Base-by-base conservation (phyloP, 2,888 invertebrate genomes). In the Papilio demoleus region DNA sequence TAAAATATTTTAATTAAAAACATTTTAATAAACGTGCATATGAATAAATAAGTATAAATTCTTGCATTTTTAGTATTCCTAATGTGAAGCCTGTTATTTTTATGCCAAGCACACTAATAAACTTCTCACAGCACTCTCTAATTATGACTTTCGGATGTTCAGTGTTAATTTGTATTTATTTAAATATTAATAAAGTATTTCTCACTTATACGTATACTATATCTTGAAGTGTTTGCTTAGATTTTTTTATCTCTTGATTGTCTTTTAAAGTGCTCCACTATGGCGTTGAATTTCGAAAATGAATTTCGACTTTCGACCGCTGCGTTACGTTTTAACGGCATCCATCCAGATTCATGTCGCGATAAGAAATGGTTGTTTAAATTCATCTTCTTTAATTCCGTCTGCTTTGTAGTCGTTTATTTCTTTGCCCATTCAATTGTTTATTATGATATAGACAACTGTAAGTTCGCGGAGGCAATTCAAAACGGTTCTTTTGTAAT, bases 261-360 rank as follows among this genome's bases (percentile, higher is more conserved):
- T 0, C 6, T 1, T 8, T 27, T n/a, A 8, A 27, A 53, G n/a
- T n/a, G 27, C 1, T 1, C 2, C 6, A 27, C 5, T 6, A 53
- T 53, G 53, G 53, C n/a, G 14, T 53, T 53, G n/a, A 53, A n/a
- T 53, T 53, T 53, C 27, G 53, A 53, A 53, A 53, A 53, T 27
- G 53, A 53, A 24, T 53, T 53, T 53, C 53, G 53, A n/a, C 27
- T 53, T 8, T 27, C 53, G 14, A 53, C 53, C n/a, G 14, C 27
- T 27, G 53, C 53, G 14, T 53, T 53, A 53, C 53, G 53, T 1
- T 53, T 53, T 27, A 53, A 27, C 8, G 53, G 27, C 22, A 27
- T 53, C 27, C 53, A 53, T 53, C 53, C 53, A 14, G 6, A 53
- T 24, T 53, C 27, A 8, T 2, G 2, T 8, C 53, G 53, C 27